phyloP scores from a whole-genome alignment of 2,113 vertebrate genomes.

The Oceanodroma tethys region DNA sequence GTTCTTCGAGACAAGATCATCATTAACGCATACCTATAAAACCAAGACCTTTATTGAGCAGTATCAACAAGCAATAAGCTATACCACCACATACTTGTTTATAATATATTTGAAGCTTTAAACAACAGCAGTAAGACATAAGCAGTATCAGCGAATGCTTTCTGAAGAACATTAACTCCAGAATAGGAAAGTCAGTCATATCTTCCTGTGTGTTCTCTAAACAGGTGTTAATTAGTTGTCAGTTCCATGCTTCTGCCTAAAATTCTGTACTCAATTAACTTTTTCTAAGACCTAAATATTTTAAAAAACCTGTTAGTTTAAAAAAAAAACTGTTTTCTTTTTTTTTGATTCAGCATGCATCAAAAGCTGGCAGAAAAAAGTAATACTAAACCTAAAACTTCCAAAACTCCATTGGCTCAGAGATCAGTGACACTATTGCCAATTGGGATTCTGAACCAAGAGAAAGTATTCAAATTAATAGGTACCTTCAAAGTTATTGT shows the following conservation, averaged over 20 bases:
- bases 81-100: background rate
- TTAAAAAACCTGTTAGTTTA: background rate
- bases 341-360: background rate
- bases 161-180: background rate
- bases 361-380: background rate
- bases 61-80: background rate
- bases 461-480: background rate
- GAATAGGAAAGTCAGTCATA: fast-evolving
- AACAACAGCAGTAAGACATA: background rate
- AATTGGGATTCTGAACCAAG: background rate
- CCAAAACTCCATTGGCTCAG: background rate
- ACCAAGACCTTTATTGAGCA: background rate
- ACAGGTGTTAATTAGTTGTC: background rate
- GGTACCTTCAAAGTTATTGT: background rate
- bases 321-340: background rate
- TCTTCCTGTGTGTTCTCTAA: background rate
- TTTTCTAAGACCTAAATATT: background rate
- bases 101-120: background rate
- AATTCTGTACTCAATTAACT: background rate
- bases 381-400: background rate
- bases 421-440: background rate
- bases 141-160: background rate
- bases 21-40: slow-evolving; percentile 87
- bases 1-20: slow-evolving; percentile 87
- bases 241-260: background rate